A percentile compares a stretch with the other conserved stretches of the same genome.
Conservation (phyloP, 2,797 vertebrate genomes). For the Tragopan temminckii region DNA sequence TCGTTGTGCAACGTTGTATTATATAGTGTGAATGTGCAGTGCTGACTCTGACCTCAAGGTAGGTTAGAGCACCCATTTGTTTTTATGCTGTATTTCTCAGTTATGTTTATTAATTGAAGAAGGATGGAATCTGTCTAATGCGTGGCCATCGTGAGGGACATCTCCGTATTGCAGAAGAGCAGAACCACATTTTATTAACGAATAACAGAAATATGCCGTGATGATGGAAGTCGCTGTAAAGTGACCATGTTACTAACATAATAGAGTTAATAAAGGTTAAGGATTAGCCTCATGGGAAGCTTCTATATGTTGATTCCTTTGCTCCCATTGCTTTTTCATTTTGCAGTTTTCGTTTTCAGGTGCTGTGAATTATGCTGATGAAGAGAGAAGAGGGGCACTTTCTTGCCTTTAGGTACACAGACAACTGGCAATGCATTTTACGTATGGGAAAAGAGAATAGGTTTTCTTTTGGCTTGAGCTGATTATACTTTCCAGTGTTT, state of each 20-base stretch:
- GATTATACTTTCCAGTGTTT: not conserved
- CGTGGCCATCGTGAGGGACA: not conserved
- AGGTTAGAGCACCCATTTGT: accelerated
- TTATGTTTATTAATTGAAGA: not conserved
- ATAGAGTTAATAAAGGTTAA: not conserved
- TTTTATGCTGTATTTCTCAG: not conserved
- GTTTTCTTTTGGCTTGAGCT: not conserved
- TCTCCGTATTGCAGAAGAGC: not conserved
- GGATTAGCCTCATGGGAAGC: not conserved
- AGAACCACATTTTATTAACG: accelerated
- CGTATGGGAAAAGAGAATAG: not conserved
- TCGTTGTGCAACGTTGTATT: not conserved
- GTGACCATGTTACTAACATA: not conserved
- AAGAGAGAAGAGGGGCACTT: not conserved
- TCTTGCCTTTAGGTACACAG: not conserved
- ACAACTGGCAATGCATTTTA: not conserved
- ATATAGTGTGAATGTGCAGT: accelerated
- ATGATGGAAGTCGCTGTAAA: not conserved
- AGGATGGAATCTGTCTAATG: not conserved
- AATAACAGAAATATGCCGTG: not conserved
- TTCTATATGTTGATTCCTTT: not conserved
- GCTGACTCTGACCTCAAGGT: not conserved
- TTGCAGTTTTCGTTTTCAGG: not conserved
- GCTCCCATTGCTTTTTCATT: not conserved
- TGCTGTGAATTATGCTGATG: not conserved